Base-by-base conservation (phyloP, 2,113 vertebrate species). In the Ceratotherium simum region DNA sequence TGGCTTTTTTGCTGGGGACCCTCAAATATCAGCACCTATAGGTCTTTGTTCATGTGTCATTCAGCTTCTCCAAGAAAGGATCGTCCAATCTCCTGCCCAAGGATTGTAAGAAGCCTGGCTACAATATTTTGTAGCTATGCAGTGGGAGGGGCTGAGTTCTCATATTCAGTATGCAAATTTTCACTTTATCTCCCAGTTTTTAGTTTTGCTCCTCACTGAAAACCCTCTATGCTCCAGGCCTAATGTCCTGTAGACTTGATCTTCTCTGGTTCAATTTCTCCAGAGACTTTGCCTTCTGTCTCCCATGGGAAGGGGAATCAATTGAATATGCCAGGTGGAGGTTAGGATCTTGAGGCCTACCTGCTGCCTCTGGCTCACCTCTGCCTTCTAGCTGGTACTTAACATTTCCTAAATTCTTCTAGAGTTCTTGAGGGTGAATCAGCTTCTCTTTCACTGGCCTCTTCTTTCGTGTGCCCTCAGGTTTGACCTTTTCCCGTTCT, bases 401-500 rank as follows among this genome's bases (percentile, higher is more conserved):
- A 11, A 27, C 2, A 33, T 79, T 89, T 96, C 39, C 65, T 56
- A 60, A 78, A 36, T 80, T 91, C 56, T 65, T 48, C 12, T 56
- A 5, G 20, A 65, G 29, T 96, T 94, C 75, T 65, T 25, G 42
- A 80, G 51, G 14, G 58, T 80, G 69, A 83, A 78, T 82, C 81
- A 56, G 65, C 17, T 62, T 96, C 39, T 76, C 16, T 91, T 86
- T 60, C 39, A 29, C 56, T 90, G 83, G 23, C 18, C 36, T 56
- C 17, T 67, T 81, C 46, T 76, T 94, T 89, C 80, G 42, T 48
- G 6, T 36, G 25, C n/a, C 21, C 36, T 96, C 33, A 73, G 25
- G 29, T 73, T 82, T 93, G 82, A 91, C 81, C 64, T 96, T 93
- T 96, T 39, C 90, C 48, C 92, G 46, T 95, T 93, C 23, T 83